These are phyloP conservation scores for Orius insidiosus DNA, from an alignment of 1,140 invertebrate species.

Conservation along the genomic window DNA sequence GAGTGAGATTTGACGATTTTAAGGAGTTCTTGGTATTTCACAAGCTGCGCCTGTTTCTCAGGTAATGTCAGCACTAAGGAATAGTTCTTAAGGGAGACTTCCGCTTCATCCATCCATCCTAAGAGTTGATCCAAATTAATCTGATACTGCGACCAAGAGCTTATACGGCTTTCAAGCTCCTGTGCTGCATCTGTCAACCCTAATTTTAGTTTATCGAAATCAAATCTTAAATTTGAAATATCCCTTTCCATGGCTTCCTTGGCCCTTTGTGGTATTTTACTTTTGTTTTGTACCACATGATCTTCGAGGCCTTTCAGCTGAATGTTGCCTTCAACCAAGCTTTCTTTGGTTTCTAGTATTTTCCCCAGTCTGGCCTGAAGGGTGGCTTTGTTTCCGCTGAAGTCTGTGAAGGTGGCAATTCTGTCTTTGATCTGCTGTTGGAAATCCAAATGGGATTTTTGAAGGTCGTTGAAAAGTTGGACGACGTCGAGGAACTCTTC, in stretches of 20 bases:
- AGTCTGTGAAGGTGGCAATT: slow-evolving; percentile 55
- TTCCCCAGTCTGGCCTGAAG: slow-evolving; percentile 54
- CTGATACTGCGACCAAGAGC: slow-evolving; percentile 85
- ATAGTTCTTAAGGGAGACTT: slow-evolving; percentile 74
- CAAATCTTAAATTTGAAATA: slow-evolving; percentile 51
- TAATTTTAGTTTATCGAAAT: slow-evolving; percentile 65
- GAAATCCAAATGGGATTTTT: slow-evolving; percentile 68
- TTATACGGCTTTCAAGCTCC: slow-evolving; percentile 63
- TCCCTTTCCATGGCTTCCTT: slow-evolving; percentile 68
- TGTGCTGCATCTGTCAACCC: slow-evolving; percentile 57
- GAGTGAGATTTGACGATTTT: slow-evolving; percentile 51
- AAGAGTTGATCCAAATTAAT: slow-evolving; percentile 64
- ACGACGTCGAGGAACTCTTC: slow-evolving; percentile 59
- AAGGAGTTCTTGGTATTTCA: slow-evolving; percentile 45
- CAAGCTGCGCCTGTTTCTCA: slow-evolving; percentile 77
- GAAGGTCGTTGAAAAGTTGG: slow-evolving; percentile 68
- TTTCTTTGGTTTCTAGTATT: slow-evolving; percentile 58
- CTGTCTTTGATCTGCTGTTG: slow-evolving; percentile 76
- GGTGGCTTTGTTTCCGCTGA: slow-evolving; percentile 58
- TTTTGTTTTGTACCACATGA: slow-evolving; percentile 44
- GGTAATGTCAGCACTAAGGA: slow-evolving; percentile 64
- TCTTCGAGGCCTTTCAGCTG: slow-evolving; percentile 51
- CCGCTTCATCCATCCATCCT: slow-evolving; percentile 69
- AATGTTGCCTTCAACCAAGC: slow-evolving; percentile 50
- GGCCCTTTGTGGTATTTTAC: slow-evolving; percentile 48